A percentile compares a stretch with the other conserved stretches of the same genome.
Evolutionary conservation across 92 coral and sea anemone genomes (phyloP).

Genomic region (Parazoanthus atlanticus): DNA sequence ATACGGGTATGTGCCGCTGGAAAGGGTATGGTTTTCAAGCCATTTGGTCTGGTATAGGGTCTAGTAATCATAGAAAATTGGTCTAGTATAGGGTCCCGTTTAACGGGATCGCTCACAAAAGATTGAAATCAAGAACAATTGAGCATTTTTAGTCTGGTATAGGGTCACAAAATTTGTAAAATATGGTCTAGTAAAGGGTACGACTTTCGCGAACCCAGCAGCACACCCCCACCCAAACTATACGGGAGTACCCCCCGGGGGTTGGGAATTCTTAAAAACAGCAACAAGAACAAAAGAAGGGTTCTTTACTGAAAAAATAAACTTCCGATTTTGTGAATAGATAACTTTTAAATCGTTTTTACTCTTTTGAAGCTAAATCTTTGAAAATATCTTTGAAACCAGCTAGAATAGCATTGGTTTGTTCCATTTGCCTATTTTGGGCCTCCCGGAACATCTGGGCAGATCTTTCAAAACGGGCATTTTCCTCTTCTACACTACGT

Average conservation of each 20-base stretch:
- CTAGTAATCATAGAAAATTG: no score
- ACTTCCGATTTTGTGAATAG: constrained; percentile 5
- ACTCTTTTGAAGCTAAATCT: constrained; percentile 19
- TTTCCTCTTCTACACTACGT: constrained; percentile 28
- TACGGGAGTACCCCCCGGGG: not conserved
- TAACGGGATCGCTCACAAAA: no score
- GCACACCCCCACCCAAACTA: no score
- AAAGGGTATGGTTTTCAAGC: no score
- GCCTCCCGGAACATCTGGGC: constrained; percentile 33
- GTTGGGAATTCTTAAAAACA: constrained; percentile 8
- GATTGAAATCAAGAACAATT: no score
- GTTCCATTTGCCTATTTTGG: constrained; percentile 41
- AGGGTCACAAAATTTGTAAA: no score
- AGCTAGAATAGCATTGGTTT: constrained; percentile 42
- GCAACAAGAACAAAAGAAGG: constrained; percentile 1
- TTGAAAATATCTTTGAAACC: constrained; percentile 48
- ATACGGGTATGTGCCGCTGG: no score
- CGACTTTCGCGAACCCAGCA: no score
- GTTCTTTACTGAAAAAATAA: not conserved
- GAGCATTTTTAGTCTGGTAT: not conserved
- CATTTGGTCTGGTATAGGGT: no score
- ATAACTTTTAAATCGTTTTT: constrained; percentile 14
- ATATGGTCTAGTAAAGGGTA: no score
- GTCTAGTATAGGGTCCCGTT: no score
- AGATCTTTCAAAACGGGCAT: constrained; percentile 20